Evolutionary conservation across 1,140 invertebrate species (phyloP).

Genomic region (Zelostemma sp.): DNA sequence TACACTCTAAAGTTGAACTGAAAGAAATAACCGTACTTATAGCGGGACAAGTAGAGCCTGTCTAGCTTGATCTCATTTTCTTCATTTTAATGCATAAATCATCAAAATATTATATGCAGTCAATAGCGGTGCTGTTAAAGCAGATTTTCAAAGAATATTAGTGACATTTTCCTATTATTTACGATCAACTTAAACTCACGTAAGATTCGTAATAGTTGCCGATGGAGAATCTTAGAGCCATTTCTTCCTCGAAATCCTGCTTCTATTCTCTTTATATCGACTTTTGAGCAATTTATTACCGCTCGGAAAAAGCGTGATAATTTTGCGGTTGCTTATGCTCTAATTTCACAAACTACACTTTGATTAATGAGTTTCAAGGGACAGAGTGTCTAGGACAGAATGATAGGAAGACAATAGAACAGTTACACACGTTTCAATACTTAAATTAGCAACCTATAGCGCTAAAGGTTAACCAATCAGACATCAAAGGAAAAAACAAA

Average conservation of each 20-base stretch:
- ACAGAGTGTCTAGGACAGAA: constrained; percentile 49
- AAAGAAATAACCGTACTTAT: too few relatives aligned
- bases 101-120: not conserved
- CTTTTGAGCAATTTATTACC: constrained; percentile 19
- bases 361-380: constrained; percentile 58
- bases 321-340: constrained; percentile 46
- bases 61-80: not conserved
- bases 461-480: constrained; percentile 45
- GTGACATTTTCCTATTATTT: too few relatives aligned
- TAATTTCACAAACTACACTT: constrained; percentile 55
- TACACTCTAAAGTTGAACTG: too few relatives aligned
- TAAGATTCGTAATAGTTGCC: constrained; percentile 65
- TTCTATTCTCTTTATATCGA: constrained; percentile 9
- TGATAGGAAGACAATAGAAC: constrained; percentile 41
- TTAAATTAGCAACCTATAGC: constrained; percentile 70
- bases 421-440: constrained; percentile 50
- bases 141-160: too few relatives aligned
- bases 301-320: constrained; percentile 18
- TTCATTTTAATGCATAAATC: not conserved
- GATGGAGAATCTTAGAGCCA: constrained; percentile 65
- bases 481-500: constrained; percentile 10
- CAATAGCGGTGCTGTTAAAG: too few relatives aligned
- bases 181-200: constrained; percentile 52
- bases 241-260: constrained; percentile 28
- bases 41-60: too few relatives aligned